Percentiles rank a stretch among this genome's conserved stretches.
phyloP scores from a whole-genome alignment of 2,888 invertebrate genomes.

The Euplagia quadripunctaria region DNA sequence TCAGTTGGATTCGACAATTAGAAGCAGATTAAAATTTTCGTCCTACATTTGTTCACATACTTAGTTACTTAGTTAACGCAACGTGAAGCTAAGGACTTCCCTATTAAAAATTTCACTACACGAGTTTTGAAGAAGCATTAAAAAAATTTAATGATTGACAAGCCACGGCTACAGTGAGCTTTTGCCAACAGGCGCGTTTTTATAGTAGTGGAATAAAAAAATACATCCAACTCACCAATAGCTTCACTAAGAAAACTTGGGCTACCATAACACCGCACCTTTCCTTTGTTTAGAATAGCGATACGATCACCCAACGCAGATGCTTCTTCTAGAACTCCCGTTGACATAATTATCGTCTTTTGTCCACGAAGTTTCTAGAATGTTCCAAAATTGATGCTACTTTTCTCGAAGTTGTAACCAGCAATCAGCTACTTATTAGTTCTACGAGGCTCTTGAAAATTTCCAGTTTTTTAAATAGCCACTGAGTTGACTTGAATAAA shows the following conservation, averaged over 20 bases:
- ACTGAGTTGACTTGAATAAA: neutral
- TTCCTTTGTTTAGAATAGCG: constrained; percentile 31
- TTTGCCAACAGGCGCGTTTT: neutral
- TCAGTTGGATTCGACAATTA: too few relatives aligned
- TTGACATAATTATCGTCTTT: constrained; percentile 39
- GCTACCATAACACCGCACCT: constrained; percentile 35
- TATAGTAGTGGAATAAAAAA: neutral
- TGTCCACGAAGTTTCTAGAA: constrained; percentile 31
- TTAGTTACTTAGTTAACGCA: too few relatives aligned
- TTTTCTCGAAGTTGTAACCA: neutral
- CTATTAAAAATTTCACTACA: too few relatives aligned
- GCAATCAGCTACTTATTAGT: neutral
- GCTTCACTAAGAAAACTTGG: constrained; percentile 35
- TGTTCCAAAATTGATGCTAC: neutral
- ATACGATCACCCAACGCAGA: constrained; percentile 36
- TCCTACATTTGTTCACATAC: too few relatives aligned
- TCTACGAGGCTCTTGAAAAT: neutral
- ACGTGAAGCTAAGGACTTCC: too few relatives aligned
- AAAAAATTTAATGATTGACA: neutral
- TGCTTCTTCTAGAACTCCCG: constrained; percentile 35
- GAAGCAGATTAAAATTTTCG: too few relatives aligned
- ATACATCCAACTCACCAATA: constrained; percentile 26
- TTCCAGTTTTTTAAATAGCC: neutral
- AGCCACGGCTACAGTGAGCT: neutral
- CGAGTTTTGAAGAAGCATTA: too few relatives aligned